Base-by-base conservation (phyloP, 2,797 vertebrate genomes). In the Heliangelus exortis region DNA sequence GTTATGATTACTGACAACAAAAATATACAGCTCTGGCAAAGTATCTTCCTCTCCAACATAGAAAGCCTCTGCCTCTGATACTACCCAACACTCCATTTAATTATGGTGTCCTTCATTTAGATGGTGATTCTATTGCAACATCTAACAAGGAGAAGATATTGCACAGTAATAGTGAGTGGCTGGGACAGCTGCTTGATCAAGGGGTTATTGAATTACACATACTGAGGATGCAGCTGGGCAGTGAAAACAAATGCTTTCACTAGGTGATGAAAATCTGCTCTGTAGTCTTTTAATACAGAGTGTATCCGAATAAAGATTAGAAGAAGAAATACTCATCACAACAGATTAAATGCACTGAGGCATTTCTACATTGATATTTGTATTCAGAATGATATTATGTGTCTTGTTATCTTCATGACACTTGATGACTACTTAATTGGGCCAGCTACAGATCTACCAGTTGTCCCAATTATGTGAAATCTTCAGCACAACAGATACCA, bases 131-230 rank as follows among this genome's bases (percentile, higher is more conserved):
- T 93, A 53, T 78, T 93, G 88, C 74, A 93, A 61, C 62, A 62
- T 94, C 68, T 89, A 93, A 87, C 80, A 69, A 74, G 81, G n/a
- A 87, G 67, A 72, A 95, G 90, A 85, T 91, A 84, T 43, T 84
- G 68, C 78, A 81, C 59, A 81, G 67, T 91, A 93, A 90, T 47
- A 76, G 29, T 71, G 72, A 94, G 75, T 74, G 66, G 69, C 76
- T 87, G 68, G 66, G 82, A 89, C 87, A 95, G 87, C 84, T 81
- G 69, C 87, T 94, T 95, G 89, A 95, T 92, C 80, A 87, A 88
- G 76, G 26, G 77, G 10, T 75, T 94, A 89, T 87, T 95, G 75
- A 85, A 90, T 86, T 94, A 84, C 59, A 25, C 12, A 28, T 65
- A 91, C 57, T 54, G 63, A 87, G 58, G 33, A 61, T 84, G 61